A percentile compares a stretch with the other conserved stretches of the same genome.
Evolutionary conservation across 2,113 vertebrate species (phyloP).

Genomic region (Macroglossus sobrinus): DNA sequence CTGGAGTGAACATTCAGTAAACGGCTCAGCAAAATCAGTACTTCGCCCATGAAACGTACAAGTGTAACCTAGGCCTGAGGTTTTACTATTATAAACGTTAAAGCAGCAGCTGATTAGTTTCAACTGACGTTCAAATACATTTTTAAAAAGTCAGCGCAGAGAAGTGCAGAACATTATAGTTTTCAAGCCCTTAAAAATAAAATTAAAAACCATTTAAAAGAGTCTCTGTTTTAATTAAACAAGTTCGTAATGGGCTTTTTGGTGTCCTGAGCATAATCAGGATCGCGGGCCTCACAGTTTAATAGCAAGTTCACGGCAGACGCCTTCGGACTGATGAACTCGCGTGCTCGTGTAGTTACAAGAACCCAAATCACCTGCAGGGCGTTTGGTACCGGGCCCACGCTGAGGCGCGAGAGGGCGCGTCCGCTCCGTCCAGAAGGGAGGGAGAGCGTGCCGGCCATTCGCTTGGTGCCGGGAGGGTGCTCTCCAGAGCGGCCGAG

Average conservation of each 20-base stretch:
- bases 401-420: background rate
- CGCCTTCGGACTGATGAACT: conserved; percentile 42
- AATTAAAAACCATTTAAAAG: conserved; percentile 8
- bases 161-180: background rate
- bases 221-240: conserved; percentile 50
- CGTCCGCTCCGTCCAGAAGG: background rate
- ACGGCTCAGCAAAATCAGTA: background rate
- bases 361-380: conserved; percentile 10
- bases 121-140: background rate
- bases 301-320: conserved; percentile 46
- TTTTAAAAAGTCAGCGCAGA: background rate
- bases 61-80: background rate
- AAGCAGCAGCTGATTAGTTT: background rate
- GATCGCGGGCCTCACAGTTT: conserved; percentile 37
- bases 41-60: background rate
- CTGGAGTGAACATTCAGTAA: background rate
- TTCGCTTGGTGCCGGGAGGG: background rate
- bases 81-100: background rate
- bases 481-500: background rate
- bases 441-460: background rate
- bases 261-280: conserved; percentile 47
- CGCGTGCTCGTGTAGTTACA: background rate
- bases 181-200: background rate
- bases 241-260: conserved; percentile 30
- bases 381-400: background rate